Conservation (phyloP, 2,888 invertebrate genomes). For the Epistrophella euchroma region DNA sequence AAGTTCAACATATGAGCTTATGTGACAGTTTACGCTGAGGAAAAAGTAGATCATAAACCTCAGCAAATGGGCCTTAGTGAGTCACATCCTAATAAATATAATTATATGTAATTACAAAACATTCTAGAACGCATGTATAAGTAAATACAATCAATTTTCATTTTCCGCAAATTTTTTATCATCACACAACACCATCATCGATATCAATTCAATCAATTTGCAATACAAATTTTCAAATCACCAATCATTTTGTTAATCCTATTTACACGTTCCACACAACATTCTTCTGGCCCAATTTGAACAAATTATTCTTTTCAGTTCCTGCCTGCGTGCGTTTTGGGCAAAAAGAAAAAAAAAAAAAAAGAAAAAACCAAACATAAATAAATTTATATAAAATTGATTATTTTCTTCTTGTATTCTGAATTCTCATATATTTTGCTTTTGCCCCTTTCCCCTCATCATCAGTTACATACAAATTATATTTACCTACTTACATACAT, state of each 20-base stretch:
- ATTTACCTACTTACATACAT: neutral
- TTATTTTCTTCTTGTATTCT: slow-evolving; percentile 56
- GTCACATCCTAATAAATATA: too few relatives aligned
- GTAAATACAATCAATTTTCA: neutral
- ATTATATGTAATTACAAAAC: too few relatives aligned
- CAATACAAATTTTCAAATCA: slow-evolving; percentile 47
- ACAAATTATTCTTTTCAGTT: slow-evolving; percentile 44
- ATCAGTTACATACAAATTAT: too few relatives aligned
- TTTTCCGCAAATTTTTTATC: neutral
- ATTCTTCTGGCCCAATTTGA: slow-evolving; percentile 35
- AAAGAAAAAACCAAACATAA: slow-evolving; percentile 2
- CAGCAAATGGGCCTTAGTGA: too few relatives aligned
- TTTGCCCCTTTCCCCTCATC: neutral
- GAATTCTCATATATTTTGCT: slow-evolving; percentile 29
- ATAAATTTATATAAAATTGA: slow-evolving; percentile 68
- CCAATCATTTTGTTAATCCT: slow-evolving; percentile 51
- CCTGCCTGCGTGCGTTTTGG: neutral
- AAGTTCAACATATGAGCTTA: too few relatives aligned
- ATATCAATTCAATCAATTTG: slow-evolving; percentile 20
- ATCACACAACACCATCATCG: neutral
- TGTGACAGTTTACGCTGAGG: too few relatives aligned
- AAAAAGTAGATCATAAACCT: too few relatives aligned
- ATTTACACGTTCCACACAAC: slow-evolving; percentile 34
- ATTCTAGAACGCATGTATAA: too few relatives aligned
- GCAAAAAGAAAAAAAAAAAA: neutral